phyloP scores from a whole-genome alignment of 64 coral and sea anemone species.

The Actinia equina region DNA sequence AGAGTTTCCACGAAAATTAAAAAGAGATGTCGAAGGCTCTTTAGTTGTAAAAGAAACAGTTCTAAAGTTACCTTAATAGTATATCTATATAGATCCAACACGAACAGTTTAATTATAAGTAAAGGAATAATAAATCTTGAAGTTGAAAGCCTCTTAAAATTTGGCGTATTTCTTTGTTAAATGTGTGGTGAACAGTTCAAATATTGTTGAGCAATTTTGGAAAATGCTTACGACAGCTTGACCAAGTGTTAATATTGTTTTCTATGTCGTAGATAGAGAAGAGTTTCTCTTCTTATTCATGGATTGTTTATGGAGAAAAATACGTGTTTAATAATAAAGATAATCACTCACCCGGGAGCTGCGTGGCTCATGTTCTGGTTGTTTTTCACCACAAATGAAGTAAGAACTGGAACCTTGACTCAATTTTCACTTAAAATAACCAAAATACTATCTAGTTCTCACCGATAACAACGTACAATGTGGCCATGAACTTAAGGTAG shows the following conservation, averaged over 20 bases:
- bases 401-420: background rate
- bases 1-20: background rate
- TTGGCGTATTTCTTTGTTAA: background rate
- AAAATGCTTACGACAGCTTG: background rate
- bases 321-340: background rate
- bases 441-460: background rate
- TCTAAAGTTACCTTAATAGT: background rate
- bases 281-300: background rate
- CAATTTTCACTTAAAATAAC: background rate
- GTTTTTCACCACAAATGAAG: background rate
- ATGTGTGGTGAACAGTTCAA: background rate
- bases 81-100: background rate
- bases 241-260: background rate
- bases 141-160: background rate
- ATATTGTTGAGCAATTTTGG: background rate
- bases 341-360: background rate
- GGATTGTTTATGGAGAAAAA: background rate
- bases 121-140: background rate
- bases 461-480: background rate
- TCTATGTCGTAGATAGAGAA: background rate
- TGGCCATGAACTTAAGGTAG: background rate
- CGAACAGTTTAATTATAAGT: background rate
- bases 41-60: background rate
- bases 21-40: background rate
- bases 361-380: constrained; percentile 17